A percentile compares a stretch with the other conserved stretches of the same genome.
Evolutionary conservation across 2,797 vertebrate species (phyloP).

Genomic region (Pantherophis vulpinus): DNA sequence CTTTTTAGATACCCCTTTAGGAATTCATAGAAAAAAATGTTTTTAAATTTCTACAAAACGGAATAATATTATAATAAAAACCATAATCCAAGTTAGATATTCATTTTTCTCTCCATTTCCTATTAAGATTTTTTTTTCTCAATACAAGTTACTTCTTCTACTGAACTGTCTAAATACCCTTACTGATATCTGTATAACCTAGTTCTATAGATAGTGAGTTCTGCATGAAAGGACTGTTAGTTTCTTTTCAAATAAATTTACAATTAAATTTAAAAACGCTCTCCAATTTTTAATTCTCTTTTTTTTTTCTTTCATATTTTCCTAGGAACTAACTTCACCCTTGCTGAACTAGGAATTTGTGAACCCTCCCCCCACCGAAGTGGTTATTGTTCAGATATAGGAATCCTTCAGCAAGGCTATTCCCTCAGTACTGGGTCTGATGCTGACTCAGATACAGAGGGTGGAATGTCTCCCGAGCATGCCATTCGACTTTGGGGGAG

Average conservation of each 20-base stretch:
- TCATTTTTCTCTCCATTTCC: neutral
- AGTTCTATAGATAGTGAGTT: neutral
- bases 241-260: constrained; percentile 10
- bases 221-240: neutral
- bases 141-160: neutral
- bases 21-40: constrained; percentile 10
- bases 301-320: constrained; percentile 13
- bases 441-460: constrained; percentile 88
- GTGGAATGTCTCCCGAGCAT: constrained; percentile 86
- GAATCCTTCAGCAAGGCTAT: constrained; percentile 88
- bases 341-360: constrained; percentile 90
- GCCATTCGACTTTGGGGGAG: constrained; percentile 91
- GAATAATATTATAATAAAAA: neutral
- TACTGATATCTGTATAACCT: neutral
- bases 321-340: constrained; percentile 85
- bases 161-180: neutral
- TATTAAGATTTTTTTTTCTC: neutral
- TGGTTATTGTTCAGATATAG: constrained; percentile 90
- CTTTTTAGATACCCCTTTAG: neutral
- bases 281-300: neutral
- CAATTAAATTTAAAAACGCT: neutral
- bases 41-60: neutral
- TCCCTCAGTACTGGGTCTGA: constrained; percentile 86
- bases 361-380: constrained; percentile 82
- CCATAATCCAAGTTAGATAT: neutral